Evolutionary conservation across 2,113 vertebrate genomes (phyloP).

Genomic region (Pungitius pungitius): DNA sequence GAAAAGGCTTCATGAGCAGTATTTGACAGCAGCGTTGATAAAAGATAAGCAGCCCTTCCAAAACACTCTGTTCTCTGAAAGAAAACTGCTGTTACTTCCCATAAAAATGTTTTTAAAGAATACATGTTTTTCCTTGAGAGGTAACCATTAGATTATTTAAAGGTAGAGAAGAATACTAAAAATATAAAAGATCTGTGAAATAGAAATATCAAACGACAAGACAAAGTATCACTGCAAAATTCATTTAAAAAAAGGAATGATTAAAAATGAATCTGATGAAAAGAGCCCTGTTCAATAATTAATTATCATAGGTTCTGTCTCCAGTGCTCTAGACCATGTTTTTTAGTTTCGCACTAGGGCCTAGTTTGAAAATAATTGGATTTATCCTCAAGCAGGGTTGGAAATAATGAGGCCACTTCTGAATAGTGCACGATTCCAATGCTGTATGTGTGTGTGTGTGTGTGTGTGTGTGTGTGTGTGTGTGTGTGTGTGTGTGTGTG

Average conservation of each 20-base stretch:
- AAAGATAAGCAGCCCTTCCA: not conserved
- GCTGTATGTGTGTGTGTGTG: slow-evolving; percentile 15
- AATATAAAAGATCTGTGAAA: not conserved
- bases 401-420: slow-evolving; percentile 50
- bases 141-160: not conserved
- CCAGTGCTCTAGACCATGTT: slow-evolving; percentile 11
- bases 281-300: slow-evolving; percentile 35
- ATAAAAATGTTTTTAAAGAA: not conserved
- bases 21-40: not conserved
- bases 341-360: slow-evolving; percentile 22
- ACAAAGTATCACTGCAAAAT: not conserved
- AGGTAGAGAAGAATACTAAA: not conserved
- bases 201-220: not conserved
- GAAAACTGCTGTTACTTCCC: not conserved
- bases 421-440: not conserved
- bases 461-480: slow-evolving; percentile 30
- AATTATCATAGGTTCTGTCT: slow-evolving; percentile 24
- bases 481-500: slow-evolving; percentile 16
- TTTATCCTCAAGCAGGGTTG: slow-evolving; percentile 32
- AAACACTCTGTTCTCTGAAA: not conserved
- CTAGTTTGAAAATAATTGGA: slow-evolving; percentile 48
- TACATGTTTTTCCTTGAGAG: not conserved
- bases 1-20: no score
- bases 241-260: not conserved
- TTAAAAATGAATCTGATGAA: slow-evolving; percentile 1